Percentiles rank a stretch among this genome's conserved stretches.
phyloP scores from a whole-genome alignment of 2,797 vertebrate species.

The Enteromius radiatus region DNA sequence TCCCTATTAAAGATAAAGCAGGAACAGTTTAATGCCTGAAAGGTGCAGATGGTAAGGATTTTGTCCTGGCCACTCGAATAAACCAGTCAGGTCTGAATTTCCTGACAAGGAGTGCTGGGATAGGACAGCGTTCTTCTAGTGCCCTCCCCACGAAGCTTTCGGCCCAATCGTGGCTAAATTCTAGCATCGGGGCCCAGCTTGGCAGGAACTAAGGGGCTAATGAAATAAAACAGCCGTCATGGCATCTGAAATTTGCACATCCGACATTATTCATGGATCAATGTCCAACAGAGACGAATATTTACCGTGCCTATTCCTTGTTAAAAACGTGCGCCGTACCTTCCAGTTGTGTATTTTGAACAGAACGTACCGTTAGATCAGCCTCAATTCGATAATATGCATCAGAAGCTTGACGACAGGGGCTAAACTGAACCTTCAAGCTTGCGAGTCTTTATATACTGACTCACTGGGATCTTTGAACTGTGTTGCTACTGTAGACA shows the following conservation, averaged over 20 bases:
- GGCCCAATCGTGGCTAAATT: slow-evolving; percentile 25
- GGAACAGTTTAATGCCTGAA: slow-evolving; percentile 57
- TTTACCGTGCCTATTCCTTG: slow-evolving; percentile 28
- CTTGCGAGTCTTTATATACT: not conserved
- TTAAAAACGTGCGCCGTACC: not conserved
- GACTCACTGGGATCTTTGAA: not conserved
- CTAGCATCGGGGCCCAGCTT: slow-evolving; percentile 39
- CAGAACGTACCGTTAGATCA: slow-evolving; percentile 18
- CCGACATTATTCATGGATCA: slow-evolving; percentile 49
- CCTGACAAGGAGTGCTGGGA: slow-evolving; percentile 33
- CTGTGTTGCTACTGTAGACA: slow-evolving; percentile 17
- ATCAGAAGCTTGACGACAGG: not conserved
- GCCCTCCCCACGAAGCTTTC: slow-evolving; percentile 12
- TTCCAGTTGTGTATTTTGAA: slow-evolving; percentile 18
- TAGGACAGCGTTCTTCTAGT: not conserved
- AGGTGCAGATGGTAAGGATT: slow-evolving; percentile 57
- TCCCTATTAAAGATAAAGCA: slow-evolving; percentile 62
- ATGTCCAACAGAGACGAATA: slow-evolving; percentile 33
- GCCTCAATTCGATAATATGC: slow-evolving; percentile 5
- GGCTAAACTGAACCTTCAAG: not conserved
- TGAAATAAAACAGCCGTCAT: slow-evolving; percentile 56
- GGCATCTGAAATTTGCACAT: slow-evolving; percentile 53
- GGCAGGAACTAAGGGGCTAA: slow-evolving; percentile 49
- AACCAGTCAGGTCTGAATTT: slow-evolving; percentile 43
- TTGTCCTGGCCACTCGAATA: slow-evolving; percentile 48